phyloP scores from a whole-genome alignment of 2,113 vertebrate genomes.

The Illadopsis cleaveri region DNA sequence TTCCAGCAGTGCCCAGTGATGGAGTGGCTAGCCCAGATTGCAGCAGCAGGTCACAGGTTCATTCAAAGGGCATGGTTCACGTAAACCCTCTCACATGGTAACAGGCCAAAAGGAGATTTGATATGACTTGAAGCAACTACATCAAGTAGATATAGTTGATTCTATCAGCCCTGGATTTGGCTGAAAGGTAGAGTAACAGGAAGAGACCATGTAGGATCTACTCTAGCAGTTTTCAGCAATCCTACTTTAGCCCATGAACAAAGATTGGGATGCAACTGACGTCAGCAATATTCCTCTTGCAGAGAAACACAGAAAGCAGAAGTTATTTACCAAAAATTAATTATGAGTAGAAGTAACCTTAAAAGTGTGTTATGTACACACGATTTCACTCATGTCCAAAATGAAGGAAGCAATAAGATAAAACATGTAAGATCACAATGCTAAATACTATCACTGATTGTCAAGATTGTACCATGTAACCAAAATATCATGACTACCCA shows the following conservation, averaged over 20 bases:
- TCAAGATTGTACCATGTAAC: neutral
- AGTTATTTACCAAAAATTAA: neutral
- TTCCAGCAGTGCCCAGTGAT: neutral
- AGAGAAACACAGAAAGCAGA: neutral
- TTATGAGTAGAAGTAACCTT: neutral
- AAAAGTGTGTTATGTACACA: neutral
- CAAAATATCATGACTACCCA: neutral
- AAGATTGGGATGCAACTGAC: neutral
- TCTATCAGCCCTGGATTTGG: neutral
- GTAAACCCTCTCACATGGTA: neutral
- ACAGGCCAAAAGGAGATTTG: neutral
- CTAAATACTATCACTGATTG: neutral
- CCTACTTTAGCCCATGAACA: neutral
- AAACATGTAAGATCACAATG: neutral
- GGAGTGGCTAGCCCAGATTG: neutral
- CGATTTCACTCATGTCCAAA: neutral
- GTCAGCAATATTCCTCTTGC: neutral
- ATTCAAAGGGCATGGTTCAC: neutral
- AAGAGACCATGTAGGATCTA: neutral
- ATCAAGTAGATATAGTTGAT: neutral
- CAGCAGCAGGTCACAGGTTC: constrained; percentile 9
- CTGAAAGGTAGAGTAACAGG: neutral
- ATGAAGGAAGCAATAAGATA: neutral
- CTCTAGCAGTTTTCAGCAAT: neutral
- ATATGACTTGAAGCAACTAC: neutral